A percentile compares a stretch with the other conserved stretches of the same genome.
Conservation (phyloP, 2,797 vertebrate species). For the Ambastaia sidthimunki region DNA sequence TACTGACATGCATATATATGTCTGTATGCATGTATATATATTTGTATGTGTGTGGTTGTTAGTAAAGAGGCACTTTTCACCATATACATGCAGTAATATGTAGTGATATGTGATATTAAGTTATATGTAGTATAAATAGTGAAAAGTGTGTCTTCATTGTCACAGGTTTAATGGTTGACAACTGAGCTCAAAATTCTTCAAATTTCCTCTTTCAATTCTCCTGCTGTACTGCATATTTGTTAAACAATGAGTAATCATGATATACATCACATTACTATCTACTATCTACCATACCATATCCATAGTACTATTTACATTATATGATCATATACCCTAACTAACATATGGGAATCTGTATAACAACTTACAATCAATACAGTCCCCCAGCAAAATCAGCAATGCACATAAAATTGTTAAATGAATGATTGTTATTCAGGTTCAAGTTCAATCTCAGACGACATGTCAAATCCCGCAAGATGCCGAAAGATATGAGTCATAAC, state of each 20-base stretch:
- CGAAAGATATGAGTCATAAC: slow-evolving; percentile 73
- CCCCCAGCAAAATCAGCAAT: no score
- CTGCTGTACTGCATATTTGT: no score
- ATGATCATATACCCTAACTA: background rate
- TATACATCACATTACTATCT: background rate
- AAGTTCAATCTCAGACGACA: slow-evolving; percentile 54
- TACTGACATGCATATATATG: slow-evolving; percentile 8
- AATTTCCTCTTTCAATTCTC: no score
- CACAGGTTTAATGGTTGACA: no score
- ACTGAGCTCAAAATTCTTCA: no score
- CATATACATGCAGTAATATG: no score
- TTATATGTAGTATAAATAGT: background rate
- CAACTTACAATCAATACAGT: no score
- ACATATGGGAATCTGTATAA: no score
- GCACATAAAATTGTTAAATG: background rate
- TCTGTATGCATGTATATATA: background rate
- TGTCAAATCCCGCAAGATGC: slow-evolving; percentile 71
- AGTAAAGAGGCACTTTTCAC: no score
- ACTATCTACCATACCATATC: background rate
- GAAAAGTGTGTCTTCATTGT: background rate
- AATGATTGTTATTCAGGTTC: slow-evolving; percentile 6
- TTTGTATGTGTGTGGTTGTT: no score
- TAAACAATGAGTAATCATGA: no score
- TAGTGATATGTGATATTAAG: no score
- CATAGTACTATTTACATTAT: background rate